A percentile compares a stretch with the other conserved stretches of the same genome.
Evolutionary conservation across 64 coral and sea anemone genomes (phyloP).

Genomic region (Montipora sp.): DNA sequence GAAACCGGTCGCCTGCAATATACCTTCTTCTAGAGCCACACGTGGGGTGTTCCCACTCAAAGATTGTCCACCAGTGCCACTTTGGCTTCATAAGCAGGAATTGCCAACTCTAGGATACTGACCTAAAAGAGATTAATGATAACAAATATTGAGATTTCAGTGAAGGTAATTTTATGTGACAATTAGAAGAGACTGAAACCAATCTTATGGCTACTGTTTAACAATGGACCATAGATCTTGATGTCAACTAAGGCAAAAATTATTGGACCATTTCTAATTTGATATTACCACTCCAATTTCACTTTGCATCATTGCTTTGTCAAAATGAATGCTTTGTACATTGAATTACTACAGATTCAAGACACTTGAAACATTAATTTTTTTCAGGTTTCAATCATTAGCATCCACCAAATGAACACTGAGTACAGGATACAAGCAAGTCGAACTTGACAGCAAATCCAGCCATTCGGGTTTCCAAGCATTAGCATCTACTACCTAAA

Average conservation of each 20-base stretch:
- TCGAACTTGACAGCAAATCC: too few species aligned
- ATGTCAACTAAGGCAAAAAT: too few species aligned
- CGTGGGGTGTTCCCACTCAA: conserved; percentile 21
- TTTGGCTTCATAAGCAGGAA: not conserved
- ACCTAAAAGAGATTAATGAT: conserved; percentile 17
- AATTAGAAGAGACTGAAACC: not conserved
- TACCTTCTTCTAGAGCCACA: not conserved
- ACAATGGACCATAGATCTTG: too few species aligned
- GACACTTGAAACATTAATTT: not conserved
- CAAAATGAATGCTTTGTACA: not conserved
- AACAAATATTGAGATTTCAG: too few species aligned
- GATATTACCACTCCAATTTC: not conserved
- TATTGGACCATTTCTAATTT: too few species aligned
- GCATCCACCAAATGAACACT: not conserved
- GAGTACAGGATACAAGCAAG: not conserved
- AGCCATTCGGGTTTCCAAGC: too few species aligned
- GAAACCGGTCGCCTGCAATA: conserved; percentile 45
- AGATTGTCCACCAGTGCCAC: not conserved
- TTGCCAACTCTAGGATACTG: conserved; percentile 16
- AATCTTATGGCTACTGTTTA: not conserved
- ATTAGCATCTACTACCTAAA: too few species aligned
- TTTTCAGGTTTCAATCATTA: not conserved
- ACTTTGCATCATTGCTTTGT: not conserved
- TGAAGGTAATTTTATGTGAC: not conserved
- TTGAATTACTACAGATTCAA: not conserved